These are phyloP conservation scores for Platycercus adscitus DNA, from an alignment of 2,113 vertebrate genomes.

Conservation along the genomic window DNA sequence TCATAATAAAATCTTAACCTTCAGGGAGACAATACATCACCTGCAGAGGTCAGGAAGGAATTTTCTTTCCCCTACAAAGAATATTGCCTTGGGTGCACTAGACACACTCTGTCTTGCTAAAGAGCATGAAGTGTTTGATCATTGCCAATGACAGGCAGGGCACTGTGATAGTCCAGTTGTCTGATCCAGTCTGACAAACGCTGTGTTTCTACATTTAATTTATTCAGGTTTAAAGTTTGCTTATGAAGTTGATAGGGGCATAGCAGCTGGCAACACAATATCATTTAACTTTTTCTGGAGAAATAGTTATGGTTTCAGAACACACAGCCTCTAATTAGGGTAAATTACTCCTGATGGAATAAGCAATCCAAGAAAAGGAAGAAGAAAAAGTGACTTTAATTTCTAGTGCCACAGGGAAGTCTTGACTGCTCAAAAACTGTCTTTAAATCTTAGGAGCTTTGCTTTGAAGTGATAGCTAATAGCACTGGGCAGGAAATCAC, in stretches of 20 bases:
- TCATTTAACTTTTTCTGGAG: conserved; percentile 59
- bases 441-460: conserved; percentile 61
- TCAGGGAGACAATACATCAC: not conserved
- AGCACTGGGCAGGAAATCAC: conserved; percentile 52
- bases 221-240: conserved; percentile 49
- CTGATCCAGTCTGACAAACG: conserved; percentile 35
- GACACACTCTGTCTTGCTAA: not conserved
- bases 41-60: not conserved
- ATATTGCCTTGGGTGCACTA: not conserved
- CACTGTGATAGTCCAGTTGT: not conserved
- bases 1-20: not conserved
- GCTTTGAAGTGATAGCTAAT: conserved; percentile 69
- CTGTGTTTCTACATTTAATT: conserved; percentile 14
- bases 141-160: not conserved
- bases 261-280: not conserved
- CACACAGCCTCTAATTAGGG: conserved; percentile 69
- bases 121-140: not conserved
- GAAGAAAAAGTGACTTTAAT: conserved; percentile 69
- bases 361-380: conserved; percentile 58
- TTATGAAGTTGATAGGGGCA: conserved; percentile 39
- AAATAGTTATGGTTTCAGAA: conserved; percentile 68
- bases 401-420: conserved; percentile 62
- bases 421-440: conserved; percentile 60
- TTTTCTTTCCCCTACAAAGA: not conserved
- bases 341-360: conserved; percentile 76